These are phyloP conservation scores for Macrostomum lignano DNA, from an alignment of 1,140 invertebrate species.

Conservation along the genomic window DNA sequence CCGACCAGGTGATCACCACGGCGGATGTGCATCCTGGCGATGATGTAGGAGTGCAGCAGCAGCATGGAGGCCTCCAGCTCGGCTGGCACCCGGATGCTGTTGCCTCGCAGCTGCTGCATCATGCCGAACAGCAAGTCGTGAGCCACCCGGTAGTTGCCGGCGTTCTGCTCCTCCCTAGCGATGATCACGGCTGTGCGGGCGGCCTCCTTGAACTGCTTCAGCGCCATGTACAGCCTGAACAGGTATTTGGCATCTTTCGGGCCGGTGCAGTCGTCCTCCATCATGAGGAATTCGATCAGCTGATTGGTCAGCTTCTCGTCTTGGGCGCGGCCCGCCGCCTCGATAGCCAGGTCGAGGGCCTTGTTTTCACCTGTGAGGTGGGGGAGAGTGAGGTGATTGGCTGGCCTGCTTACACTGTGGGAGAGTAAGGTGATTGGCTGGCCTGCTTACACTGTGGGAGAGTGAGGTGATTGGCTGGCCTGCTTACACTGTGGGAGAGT, in stretches of 20 bases:
- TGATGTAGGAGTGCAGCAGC: conserved; percentile 70
- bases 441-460: too few species aligned
- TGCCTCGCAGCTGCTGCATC: conserved; percentile 51
- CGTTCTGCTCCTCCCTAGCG: conserved; percentile 66
- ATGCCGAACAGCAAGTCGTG: conserved; percentile 68
- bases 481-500: too few species aligned
- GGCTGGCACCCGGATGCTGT: conserved; percentile 44
- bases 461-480: too few species aligned
- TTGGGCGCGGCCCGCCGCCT: conserved; percentile 56
- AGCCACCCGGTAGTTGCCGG: conserved; percentile 59
- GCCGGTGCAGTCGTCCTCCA: conserved; percentile 58
- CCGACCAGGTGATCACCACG: conserved; percentile 58
- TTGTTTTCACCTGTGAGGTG: too few species aligned
- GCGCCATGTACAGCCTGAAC: conserved; percentile 72
- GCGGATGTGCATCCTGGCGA: conserved; percentile 60
- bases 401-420: too few species aligned
- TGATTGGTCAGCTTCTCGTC: conserved; percentile 53
- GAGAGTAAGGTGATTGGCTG: too few species aligned
- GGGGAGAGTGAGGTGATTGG: too few species aligned
- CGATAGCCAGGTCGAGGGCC: conserved; percentile 54
- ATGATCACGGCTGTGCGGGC: conserved; percentile 87
- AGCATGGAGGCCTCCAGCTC: conserved; percentile 59
- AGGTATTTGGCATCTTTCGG: conserved; percentile 84
- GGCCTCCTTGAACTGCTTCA: conserved; percentile 66
- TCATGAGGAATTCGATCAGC: conserved; percentile 57